These are phyloP conservation scores for Halictus quadricinctus DNA, from an alignment of 2,888 invertebrate species.

Conservation along the genomic window DNA sequence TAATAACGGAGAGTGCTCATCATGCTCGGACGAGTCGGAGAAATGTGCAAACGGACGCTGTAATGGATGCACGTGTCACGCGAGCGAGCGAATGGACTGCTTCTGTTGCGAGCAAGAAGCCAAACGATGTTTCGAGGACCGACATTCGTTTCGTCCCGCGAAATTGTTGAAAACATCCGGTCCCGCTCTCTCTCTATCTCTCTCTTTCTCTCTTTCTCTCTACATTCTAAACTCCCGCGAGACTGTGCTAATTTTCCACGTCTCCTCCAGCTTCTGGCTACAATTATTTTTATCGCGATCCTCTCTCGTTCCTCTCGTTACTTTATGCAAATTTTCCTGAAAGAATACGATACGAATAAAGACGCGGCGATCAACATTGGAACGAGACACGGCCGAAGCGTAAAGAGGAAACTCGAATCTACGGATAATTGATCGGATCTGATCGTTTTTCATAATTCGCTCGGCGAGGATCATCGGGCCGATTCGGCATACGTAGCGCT, in stretches of 20 bases:
- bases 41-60: constrained; percentile 24
- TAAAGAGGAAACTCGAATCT: not conserved
- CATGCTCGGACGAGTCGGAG: constrained; percentile 50
- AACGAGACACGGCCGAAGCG: too few species aligned
- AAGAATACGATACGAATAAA: not conserved
- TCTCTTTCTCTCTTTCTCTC: not conserved
- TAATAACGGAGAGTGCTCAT: constrained; percentile 73
- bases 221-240: not conserved
- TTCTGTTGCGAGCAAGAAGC: constrained; percentile 3
- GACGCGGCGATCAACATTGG: not conserved
- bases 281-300: not conserved
- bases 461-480: constrained; percentile 48
- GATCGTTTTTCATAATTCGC: constrained; percentile 58
- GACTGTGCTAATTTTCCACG: not conserved
- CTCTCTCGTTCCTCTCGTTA: not conserved
- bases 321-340: not conserved
- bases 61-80: constrained; percentile 27
- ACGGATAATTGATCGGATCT: constrained; percentile 55
- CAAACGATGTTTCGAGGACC: not conserved
- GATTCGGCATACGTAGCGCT: constrained; percentile 61
- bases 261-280: not conserved
- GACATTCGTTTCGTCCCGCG: not conserved
- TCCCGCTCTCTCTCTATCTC: not conserved
- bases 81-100: constrained; percentile 33
- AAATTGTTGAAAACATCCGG: constrained; percentile 11